phyloP scores from a whole-genome alignment of 2,113 vertebrate species.

The Halichoeres trimaculatus region DNA sequence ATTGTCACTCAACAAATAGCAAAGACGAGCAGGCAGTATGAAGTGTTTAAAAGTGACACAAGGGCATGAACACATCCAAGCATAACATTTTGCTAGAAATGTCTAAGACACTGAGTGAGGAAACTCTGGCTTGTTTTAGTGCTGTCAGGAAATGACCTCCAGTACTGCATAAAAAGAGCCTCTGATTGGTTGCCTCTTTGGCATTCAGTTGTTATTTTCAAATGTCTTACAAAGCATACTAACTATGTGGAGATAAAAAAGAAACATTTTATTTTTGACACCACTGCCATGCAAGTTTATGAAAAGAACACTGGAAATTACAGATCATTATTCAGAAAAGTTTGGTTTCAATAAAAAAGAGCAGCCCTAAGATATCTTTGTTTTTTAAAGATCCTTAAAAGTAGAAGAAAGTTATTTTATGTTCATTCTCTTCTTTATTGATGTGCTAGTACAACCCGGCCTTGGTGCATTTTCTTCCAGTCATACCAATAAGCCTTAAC shows the following conservation, averaged over 20 bases:
- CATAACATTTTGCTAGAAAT: no score
- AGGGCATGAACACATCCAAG: no score
- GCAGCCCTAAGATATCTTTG: background rate
- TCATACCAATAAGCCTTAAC: background rate
- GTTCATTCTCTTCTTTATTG: background rate
- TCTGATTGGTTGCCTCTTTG: no score
- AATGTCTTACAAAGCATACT: no score
- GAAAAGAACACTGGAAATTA: background rate
- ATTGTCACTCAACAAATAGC: background rate
- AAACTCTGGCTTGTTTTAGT: no score
- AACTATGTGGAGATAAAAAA: no score
- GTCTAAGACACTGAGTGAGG: no score
- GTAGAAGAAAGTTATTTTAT: background rate
- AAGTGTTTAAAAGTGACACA: background rate
- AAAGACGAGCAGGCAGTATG: background rate
- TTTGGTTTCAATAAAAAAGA: background rate
- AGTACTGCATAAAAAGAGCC: no score
- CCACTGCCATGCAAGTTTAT: background rate
- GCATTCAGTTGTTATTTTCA: no score
- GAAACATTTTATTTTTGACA: background rate
- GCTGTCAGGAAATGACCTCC: no score
- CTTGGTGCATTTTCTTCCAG: slow-evolving; percentile 11
- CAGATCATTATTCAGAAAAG: background rate
- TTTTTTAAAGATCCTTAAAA: slow-evolving; percentile 1
- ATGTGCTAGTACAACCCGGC: background rate